These are phyloP conservation scores for Paratilapia polleni DNA, from an alignment of 2,113 vertebrate species.

Conservation along the genomic window DNA sequence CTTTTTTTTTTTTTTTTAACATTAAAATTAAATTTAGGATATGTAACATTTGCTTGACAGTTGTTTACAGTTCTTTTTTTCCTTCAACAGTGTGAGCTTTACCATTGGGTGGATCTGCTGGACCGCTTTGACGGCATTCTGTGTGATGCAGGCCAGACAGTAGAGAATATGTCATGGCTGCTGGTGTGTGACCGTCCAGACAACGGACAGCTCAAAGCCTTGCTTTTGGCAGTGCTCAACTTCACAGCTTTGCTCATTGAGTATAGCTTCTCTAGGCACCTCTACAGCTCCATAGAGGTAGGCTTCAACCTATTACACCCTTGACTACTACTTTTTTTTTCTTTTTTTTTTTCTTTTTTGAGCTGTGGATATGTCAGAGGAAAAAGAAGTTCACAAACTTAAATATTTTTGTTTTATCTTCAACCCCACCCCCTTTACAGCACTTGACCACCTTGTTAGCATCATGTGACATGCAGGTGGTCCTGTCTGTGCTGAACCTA, in stretches of 20 bases:
- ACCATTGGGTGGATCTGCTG: conserved; percentile 97
- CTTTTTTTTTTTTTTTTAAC: background rate
- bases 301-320: background rate
- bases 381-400: conserved; percentile 5
- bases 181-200: conserved; percentile 93
- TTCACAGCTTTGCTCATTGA: conserved; percentile 97
- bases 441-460: conserved; percentile 95
- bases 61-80: background rate
- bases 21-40: background rate
- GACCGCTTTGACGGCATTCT: conserved; percentile 96
- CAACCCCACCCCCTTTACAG: conserved; percentile 66
- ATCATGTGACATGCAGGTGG: conserved; percentile 98
- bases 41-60: background rate
- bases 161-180: conserved; percentile 97
- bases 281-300: conserved; percentile 99
- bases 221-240: conserved; percentile 93
- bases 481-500: conserved; percentile 95
- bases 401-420: conserved; percentile 17
- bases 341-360: background rate
- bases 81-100: conserved; percentile 89
- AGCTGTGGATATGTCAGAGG: background rate
- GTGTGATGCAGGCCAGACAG: conserved; percentile 93
- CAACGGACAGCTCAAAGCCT: conserved; percentile 90
- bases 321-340: background rate
- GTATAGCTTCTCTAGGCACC: conserved; percentile 96